Percentiles rank a stretch among this genome's conserved stretches.
These are phyloP conservation scores for Lutjanus erythropterus DNA, from an alignment of 2,113 vertebrate genomes.

Conservation along the genomic window DNA sequence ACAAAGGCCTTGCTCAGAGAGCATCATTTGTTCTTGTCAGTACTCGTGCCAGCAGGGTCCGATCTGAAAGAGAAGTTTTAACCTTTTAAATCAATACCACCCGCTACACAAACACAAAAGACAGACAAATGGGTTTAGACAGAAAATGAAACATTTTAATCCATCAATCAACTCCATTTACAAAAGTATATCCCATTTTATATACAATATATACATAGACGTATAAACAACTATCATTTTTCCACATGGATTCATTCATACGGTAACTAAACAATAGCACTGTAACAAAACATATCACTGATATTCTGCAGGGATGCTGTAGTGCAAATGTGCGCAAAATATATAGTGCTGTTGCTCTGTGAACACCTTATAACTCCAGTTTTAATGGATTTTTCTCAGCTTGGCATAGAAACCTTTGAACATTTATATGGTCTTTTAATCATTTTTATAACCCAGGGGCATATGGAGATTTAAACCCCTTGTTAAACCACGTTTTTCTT, in stretches of 20 bases:
- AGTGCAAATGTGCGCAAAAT: conserved; percentile 83
- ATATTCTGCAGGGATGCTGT: conserved; percentile 80
- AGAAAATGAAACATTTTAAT: conserved; percentile 84
- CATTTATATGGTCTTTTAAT: conserved; percentile 32
- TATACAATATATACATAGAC: conserved; percentile 86
- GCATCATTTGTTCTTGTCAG: conserved; percentile 65
- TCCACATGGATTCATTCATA: conserved; percentile 78
- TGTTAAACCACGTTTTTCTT: conserved; percentile 26
- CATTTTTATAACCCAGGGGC: conserved; percentile 25
- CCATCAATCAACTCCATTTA: conserved; percentile 84
- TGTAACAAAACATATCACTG: conserved; percentile 74
- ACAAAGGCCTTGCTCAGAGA: conserved; percentile 54
- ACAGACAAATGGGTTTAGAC: conserved; percentile 66
- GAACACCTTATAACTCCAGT: conserved; percentile 73
- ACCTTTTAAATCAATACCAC: conserved; percentile 68
- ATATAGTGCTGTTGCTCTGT: conserved; percentile 78
- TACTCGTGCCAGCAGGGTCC: conserved; percentile 55
- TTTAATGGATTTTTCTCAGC: conserved; percentile 41
- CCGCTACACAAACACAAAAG: conserved; percentile 51
- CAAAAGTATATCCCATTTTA: conserved; percentile 88
- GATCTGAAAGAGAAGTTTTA: conserved; percentile 45
- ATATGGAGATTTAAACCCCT: conserved; percentile 25
- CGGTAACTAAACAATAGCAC: conserved; percentile 77
- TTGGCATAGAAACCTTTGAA: conserved; percentile 48
- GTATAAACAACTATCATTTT: conserved; percentile 81